phyloP scores from a whole-genome alignment of 2,888 invertebrate species.

The Lithophane leautieri region DNA sequence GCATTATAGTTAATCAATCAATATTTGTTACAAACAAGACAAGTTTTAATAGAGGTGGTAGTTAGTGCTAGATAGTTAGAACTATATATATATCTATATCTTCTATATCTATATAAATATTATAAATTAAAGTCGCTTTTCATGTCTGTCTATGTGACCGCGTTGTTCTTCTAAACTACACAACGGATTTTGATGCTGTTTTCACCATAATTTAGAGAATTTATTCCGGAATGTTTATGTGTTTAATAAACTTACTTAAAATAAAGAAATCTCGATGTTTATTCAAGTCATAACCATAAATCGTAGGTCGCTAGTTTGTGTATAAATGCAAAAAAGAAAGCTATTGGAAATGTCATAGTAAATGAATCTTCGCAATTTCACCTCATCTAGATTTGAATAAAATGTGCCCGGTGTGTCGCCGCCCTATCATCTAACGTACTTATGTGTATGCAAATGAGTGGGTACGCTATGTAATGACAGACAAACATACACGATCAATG shows the following conservation, averaged over 20 bases:
- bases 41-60: slow-evolving; percentile 18
- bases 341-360: slow-evolving; percentile 32
- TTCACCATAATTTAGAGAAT: neutral
- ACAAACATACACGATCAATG: slow-evolving; percentile 64
- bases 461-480: slow-evolving; percentile 74
- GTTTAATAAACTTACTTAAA: neutral
- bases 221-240: neutral
- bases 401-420: slow-evolving; percentile 68
- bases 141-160: neutral
- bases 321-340: slow-evolving; percentile 52
- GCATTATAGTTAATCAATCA: slow-evolving; percentile 1
- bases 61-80: slow-evolving; percentile 8
- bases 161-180: neutral
- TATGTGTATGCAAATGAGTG: slow-evolving; percentile 76
- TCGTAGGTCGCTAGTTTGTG: neutral
- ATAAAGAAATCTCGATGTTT: neutral
- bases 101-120: neutral
- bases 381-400: slow-evolving; percentile 75
- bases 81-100: neutral
- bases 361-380: slow-evolving; percentile 62
- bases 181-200: neutral
- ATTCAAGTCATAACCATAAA: too few species aligned
- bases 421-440: slow-evolving; percentile 79
- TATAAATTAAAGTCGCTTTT: neutral
- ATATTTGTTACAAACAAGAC: slow-evolving; percentile 4